phyloP scores from a whole-genome alignment of 2,797 vertebrate genomes.

The Neosalanx taihuensis region DNA sequence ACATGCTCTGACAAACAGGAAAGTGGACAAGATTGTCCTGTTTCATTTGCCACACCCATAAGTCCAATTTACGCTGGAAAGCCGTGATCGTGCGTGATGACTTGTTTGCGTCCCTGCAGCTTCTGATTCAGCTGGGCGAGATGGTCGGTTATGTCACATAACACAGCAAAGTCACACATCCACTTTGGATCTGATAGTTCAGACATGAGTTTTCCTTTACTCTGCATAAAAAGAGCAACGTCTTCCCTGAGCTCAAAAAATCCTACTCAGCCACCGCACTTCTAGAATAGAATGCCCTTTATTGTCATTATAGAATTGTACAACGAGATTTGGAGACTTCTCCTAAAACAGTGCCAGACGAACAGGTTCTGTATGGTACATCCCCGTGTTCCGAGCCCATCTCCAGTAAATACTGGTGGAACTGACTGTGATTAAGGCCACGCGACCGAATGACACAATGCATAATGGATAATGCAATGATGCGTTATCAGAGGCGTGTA shows the following conservation, averaged over 20 bases:
- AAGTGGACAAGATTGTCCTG: conserved; percentile 34
- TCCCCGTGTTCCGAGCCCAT: conserved; percentile 14
- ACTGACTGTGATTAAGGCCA: conserved; percentile 27
- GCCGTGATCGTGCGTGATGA: conserved; percentile 22
- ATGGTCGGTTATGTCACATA: conserved; percentile 16
- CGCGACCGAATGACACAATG: conserved; percentile 4
- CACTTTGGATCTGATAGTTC: conserved; percentile 21
- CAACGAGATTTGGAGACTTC: no score
- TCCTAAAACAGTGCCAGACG: no score
- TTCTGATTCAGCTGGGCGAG: conserved; percentile 17
- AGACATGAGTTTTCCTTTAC: conserved; percentile 32
- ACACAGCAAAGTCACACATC: conserved; percentile 6
- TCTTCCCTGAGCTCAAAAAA: conserved; percentile 27
- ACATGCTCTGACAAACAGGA: conserved; percentile 42
- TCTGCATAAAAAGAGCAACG: conserved; percentile 35
- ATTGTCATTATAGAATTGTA: no score
- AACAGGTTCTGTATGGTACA: conserved; percentile 15
- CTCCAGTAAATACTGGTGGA: conserved; percentile 21
- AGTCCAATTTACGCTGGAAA: conserved; percentile 27
- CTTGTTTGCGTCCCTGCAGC: conserved; percentile 23
- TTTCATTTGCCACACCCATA: conserved; percentile 35
- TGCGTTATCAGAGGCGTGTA: no score
- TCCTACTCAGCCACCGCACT: conserved; percentile 24
- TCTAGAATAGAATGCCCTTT: neutral
- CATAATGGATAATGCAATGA: no score